These are phyloP conservation scores for Tolypeutes matacus DNA, from an alignment of 2,797 vertebrate species.

Conservation along the genomic window DNA sequence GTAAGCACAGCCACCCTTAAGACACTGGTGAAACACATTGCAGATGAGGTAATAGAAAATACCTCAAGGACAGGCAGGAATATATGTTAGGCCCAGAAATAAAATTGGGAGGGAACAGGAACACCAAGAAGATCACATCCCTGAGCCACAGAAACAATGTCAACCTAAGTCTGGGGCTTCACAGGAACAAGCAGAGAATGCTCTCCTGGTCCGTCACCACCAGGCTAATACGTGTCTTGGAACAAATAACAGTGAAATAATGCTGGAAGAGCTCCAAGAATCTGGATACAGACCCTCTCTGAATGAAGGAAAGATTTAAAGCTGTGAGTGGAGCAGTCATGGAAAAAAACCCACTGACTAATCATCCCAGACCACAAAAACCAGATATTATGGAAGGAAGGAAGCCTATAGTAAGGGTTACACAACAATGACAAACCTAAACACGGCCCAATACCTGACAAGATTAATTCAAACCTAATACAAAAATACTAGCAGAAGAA, in stretches of 20 bases:
- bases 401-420: neutral
- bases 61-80: neutral
- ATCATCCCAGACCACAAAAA: neutral
- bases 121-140: neutral
- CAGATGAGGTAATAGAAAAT: neutral
- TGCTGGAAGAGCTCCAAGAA: neutral
- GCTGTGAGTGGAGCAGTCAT: neutral
- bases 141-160: neutral
- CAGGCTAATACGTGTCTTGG: neutral
- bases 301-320: neutral
- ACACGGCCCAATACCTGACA: neutral
- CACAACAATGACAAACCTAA: neutral
- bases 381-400: neutral
- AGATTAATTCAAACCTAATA: neutral
- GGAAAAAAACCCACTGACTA: too few relatives aligned
- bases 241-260: neutral
- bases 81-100: neutral
- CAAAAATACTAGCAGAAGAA: neutral
- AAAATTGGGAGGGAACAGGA: neutral
- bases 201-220: neutral
- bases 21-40: neutral
- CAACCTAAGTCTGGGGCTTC: neutral
- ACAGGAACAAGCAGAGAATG: neutral
- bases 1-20: neutral
- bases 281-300: neutral